Conservation (phyloP, 2,888 invertebrate genomes). For the Xestoiulus laeticollis region DNA sequence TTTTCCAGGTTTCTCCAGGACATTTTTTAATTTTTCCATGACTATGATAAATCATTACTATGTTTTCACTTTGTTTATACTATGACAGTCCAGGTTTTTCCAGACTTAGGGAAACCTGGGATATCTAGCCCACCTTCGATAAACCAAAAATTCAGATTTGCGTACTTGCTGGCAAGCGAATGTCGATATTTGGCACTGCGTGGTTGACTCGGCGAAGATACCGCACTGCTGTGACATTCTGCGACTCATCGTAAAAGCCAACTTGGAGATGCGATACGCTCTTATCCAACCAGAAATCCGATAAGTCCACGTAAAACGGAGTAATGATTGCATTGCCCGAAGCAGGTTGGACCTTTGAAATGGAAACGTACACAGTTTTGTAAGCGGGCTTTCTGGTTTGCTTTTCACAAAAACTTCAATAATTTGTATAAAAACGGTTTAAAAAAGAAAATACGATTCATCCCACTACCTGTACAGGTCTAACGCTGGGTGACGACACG, state of each 20-base stretch:
- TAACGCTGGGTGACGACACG: neutral
- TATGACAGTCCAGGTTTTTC: no score
- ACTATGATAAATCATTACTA: no score
- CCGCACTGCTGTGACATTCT: neutral
- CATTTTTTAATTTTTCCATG: no score
- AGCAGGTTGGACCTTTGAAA: neutral
- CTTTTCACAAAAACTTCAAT: no score
- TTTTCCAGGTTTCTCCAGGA: no score
- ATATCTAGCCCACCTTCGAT: neutral
- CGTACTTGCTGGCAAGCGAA: constrained; percentile 48
- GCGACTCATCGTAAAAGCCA: neutral
- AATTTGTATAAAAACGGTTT: neutral
- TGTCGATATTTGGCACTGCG: neutral
- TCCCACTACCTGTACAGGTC: neutral
- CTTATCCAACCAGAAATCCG: neutral
- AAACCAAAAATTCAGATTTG: neutral
- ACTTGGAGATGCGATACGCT: neutral
- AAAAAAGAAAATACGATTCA: neutral
- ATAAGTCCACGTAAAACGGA: neutral
- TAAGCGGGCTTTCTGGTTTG: no score
- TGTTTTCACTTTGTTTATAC: no score
- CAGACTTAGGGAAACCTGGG: no score
- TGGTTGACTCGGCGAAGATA: neutral
- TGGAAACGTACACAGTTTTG: neutral
- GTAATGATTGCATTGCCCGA: constrained; percentile 39